Evolutionary conservation across 2,888 invertebrate genomes (phyloP).

Genomic region (Dione juno): DNA sequence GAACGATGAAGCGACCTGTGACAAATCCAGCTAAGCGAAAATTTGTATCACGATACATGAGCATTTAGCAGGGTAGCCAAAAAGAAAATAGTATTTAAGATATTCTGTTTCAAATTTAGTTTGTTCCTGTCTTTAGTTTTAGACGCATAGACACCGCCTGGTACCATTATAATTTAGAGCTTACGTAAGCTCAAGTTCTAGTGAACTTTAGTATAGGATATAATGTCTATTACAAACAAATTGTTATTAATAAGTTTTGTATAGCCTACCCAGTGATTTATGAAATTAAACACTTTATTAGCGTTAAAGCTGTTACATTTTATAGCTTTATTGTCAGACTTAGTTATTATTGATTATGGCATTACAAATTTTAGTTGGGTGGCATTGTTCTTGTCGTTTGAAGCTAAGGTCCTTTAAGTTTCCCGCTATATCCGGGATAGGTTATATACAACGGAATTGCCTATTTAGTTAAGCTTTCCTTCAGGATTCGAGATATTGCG

Average conservation of each 20-base stretch:
- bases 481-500: too few species aligned
- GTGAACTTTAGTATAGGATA: constrained; percentile 36
- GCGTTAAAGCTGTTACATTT: constrained; percentile 4
- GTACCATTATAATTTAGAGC: constrained; percentile 41
- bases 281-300: constrained; percentile 25
- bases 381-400: background rate
- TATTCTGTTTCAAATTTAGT: background rate
- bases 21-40: too few species aligned
- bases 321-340: background rate
- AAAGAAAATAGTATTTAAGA: too few species aligned
- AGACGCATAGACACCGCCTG: constrained; percentile 38
- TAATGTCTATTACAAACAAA: constrained; percentile 26
- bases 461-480: too few species aligned
- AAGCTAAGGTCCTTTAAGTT: background rate
- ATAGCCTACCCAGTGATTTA: constrained; percentile 12
- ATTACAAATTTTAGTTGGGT: background rate
- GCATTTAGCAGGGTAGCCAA: too few species aligned
- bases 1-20: too few species aligned
- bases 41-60: too few species aligned
- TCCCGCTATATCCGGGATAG: background rate
- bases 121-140: constrained; percentile 17
- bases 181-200: constrained; percentile 39
- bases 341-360: background rate
- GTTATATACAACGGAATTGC: too few species aligned
- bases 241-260: constrained; percentile 15